Conservation (phyloP, 2,888 invertebrate genomes). For the Lithophane leautieri region DNA sequence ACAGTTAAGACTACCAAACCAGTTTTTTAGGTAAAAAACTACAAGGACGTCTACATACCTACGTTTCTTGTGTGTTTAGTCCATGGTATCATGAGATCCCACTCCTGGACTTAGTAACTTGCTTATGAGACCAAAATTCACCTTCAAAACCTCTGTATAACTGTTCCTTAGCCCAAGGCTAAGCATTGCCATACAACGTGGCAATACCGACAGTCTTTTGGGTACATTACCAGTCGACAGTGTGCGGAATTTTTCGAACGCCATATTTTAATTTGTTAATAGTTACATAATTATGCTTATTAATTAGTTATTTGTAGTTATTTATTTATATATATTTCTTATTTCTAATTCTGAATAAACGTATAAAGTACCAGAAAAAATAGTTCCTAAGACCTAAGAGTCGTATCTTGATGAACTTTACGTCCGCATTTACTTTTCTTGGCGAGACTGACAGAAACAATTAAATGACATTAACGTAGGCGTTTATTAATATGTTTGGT, state of each 20-base stretch:
- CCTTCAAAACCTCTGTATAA: too few species aligned
- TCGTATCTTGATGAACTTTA: neutral
- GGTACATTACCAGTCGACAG: too few species aligned
- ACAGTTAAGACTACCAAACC: slow-evolving; percentile 39
- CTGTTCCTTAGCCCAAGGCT: too few species aligned
- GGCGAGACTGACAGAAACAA: neutral
- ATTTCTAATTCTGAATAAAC: too few species aligned
- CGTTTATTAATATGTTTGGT: slow-evolving; percentile 25
- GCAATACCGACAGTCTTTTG: too few species aligned
- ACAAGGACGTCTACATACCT: slow-evolving; percentile 61
- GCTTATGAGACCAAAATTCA: neutral
- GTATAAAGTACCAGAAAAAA: too few species aligned
- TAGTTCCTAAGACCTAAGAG: neutral
- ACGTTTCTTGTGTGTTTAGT: neutral
- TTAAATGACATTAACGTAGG: slow-evolving; percentile 24
- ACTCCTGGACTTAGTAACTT: neutral
- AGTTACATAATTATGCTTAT: too few species aligned
- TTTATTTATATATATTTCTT: too few species aligned
- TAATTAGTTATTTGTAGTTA: too few species aligned
- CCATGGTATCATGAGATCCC: neutral
- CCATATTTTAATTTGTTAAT: too few species aligned
- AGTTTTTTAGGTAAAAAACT: slow-evolving; percentile 56
- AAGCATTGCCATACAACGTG: too few species aligned
- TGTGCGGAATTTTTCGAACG: too few species aligned
- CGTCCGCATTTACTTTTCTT: neutral